These are phyloP conservation scores for Bubo scandiacus DNA, from an alignment of 2,113 vertebrate genomes.

Conservation along the genomic window DNA sequence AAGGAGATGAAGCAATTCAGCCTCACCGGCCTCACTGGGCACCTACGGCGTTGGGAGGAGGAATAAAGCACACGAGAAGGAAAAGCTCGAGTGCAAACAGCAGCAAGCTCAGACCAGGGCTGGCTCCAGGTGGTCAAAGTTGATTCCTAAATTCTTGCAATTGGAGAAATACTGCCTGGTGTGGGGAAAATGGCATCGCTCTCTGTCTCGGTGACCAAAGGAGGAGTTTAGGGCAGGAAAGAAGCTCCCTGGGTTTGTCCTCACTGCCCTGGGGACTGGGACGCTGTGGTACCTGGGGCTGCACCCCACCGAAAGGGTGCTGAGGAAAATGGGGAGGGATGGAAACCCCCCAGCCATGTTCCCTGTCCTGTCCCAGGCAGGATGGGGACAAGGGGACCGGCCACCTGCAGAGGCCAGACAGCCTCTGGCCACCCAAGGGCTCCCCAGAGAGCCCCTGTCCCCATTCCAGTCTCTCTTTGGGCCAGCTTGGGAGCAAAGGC, in stretches of 20 bases:
- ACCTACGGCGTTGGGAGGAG: not conserved
- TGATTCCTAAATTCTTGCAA: not conserved
- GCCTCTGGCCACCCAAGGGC: not conserved
- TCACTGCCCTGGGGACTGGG: rapidly evolving
- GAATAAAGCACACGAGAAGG: not conserved
- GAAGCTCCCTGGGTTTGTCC: not conserved
- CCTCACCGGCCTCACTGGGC: rapidly evolving
- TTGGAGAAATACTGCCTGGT: not conserved
- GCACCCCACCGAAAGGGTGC: not conserved
- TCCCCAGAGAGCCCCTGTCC: not conserved
- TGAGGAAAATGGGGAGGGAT: not conserved
- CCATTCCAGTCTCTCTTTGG: too few relatives aligned
- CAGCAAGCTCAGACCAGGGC: not conserved
- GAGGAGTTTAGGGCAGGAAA: not conserved
- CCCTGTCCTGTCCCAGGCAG: not conserved
- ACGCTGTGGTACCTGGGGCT: not conserved
- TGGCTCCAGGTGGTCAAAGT: rapidly evolving
- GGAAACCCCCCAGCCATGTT: rapidly evolving
- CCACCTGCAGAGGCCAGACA: not conserved
- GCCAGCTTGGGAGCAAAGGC: rapidly evolving
- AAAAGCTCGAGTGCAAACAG: rapidly evolving
- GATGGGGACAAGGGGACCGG: not conserved
- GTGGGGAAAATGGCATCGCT: not conserved
- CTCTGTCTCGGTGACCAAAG: not conserved
- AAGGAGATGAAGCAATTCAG: not conserved